Evolutionary conservation across 30 jellyfish, hydroid and myxozoan genomes (phyloP).

Genomic region (Aurelia aurita): DNA sequence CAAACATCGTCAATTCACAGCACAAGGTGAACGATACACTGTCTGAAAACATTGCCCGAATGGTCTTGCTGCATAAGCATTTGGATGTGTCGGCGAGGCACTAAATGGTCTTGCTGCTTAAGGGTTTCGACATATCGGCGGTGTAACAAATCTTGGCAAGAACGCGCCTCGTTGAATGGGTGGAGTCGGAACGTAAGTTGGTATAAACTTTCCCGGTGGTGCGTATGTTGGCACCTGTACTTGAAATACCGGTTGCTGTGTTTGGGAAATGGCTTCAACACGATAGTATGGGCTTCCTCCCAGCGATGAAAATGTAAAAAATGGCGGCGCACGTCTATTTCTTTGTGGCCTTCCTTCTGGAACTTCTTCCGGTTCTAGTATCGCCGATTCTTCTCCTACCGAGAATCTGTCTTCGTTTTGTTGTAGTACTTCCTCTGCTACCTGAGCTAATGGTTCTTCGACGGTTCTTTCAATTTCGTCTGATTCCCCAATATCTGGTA

Average conservation of each 20-base stretch:
- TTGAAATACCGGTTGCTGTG: background rate
- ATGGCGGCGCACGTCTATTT: constrained; percentile 9
- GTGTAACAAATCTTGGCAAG: background rate
- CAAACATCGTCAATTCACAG: background rate
- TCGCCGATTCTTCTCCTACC: background rate
- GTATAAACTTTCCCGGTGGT: background rate
- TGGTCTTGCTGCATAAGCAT: too few relatives aligned
- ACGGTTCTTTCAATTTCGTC: background rate
- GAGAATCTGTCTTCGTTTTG: background rate
- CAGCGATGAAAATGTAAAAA: too few relatives aligned
- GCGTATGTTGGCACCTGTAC: background rate
- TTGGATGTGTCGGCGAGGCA: too few relatives aligned
- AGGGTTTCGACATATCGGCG: background rate
- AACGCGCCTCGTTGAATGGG: background rate
- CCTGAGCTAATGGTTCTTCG: background rate
- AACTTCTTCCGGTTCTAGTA: background rate
- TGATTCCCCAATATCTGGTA: background rate
- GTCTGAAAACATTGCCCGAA: background rate
- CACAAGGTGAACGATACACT: background rate
- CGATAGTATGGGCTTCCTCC: background rate
- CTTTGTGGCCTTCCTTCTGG: constrained; percentile 22
- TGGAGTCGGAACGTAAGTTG: background rate
- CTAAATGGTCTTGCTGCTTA: background rate
- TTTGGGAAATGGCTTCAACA: background rate
- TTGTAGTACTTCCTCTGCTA: background rate